phyloP scores from a whole-genome alignment of 2,113 vertebrate species.

The Gallinago undulata region DNA sequence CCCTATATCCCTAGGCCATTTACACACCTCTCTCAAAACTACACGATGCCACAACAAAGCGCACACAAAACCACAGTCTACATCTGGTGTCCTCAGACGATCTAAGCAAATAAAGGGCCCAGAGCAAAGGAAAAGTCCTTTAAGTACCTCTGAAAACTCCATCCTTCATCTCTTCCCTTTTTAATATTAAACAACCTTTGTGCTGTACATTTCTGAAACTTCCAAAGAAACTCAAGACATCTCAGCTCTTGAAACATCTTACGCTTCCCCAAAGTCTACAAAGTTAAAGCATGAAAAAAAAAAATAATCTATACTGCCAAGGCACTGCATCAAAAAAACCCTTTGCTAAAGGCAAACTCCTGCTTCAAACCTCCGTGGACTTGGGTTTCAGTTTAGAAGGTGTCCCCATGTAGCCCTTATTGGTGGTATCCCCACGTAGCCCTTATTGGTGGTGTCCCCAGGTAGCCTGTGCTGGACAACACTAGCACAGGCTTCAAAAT shows the following conservation, averaged over 20 bases:
- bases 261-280: not conserved
- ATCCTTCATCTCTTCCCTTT: not conserved
- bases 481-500: not conserved
- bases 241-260: not conserved
- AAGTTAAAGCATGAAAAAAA: not conserved
- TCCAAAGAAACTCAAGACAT: not conserved
- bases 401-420: not conserved
- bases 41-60: not conserved
- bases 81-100: rapidly evolving
- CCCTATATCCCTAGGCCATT: not conserved
- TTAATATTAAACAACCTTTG: not conserved
- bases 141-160: not conserved
- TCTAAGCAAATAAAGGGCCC: not conserved
- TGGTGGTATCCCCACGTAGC: no score
- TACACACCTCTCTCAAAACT: not conserved
- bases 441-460: not conserved
- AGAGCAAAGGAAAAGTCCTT: not conserved
- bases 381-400: not conserved
- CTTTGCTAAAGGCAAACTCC: not conserved
- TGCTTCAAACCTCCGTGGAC: not conserved
- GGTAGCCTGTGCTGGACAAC: not conserved
- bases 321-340: not conserved
- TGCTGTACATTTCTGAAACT: not conserved
- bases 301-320: not conserved
- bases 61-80: not conserved